phyloP scores from a whole-genome alignment of 1,140 invertebrate genomes.

The Orchestia grillus region DNA sequence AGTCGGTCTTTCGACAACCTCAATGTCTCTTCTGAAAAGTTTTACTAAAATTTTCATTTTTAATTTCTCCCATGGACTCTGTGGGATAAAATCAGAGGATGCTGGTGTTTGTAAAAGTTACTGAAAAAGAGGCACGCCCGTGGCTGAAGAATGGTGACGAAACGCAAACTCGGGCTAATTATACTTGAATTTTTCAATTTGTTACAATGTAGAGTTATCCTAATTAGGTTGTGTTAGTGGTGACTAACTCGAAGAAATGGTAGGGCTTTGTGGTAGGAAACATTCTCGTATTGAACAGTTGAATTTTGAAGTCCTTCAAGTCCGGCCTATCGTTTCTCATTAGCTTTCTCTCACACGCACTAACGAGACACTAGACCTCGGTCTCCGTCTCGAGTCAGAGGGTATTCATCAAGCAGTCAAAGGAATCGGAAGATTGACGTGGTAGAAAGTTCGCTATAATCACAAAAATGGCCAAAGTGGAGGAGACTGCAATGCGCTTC shows the following conservation, averaged over 20 bases:
- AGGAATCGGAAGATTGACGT: neutral
- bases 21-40: neutral
- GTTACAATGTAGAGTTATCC: neutral
- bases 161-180: neutral
- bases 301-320: neutral
- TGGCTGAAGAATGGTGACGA: neutral
- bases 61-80: too few relatives aligned
- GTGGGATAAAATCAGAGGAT: neutral
- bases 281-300: neutral
- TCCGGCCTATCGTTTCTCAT: neutral
- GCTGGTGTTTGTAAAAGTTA: neutral
- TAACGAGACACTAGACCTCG: neutral
- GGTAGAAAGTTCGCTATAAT: neutral
- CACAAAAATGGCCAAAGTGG: neutral
- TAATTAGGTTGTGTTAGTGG: neutral
- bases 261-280: neutral
- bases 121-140: neutral
- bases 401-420: neutral
- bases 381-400: neutral
- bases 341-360: neutral
- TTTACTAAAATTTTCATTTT: neutral
- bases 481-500: neutral
- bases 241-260: neutral
- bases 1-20: neutral
- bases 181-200: neutral